Conservation (phyloP, 2,888 invertebrate genomes). For the Ganaspis brasiliensis region DNA sequence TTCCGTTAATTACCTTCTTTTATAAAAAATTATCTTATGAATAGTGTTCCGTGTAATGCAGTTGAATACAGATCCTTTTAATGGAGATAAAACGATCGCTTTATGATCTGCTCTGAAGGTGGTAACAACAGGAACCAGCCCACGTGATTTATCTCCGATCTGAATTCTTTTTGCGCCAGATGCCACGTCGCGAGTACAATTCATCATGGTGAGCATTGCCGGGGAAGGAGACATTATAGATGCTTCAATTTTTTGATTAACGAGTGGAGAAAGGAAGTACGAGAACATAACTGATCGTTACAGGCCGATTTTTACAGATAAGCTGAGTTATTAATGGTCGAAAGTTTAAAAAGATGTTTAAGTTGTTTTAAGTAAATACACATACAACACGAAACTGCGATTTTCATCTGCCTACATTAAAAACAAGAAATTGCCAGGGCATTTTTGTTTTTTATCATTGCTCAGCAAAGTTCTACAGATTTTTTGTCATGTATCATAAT, state of each 20-base stretch:
- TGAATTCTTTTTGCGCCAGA: constrained; percentile 46
- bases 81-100: constrained; percentile 30
- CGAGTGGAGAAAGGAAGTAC: constrained; percentile 22
- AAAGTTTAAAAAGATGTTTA: constrained; percentile 21
- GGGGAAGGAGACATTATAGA: constrained; percentile 36
- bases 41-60: constrained; percentile 18
- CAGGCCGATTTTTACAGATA: constrained; percentile 30
- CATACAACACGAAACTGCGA: not conserved
- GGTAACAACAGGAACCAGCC: constrained; percentile 50
- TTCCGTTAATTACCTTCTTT: not conserved
- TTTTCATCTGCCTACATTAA: not conserved
- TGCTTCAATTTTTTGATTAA: constrained; percentile 43
- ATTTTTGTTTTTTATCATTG: not conserved
- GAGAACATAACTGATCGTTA: constrained; percentile 33
- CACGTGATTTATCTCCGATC: constrained; percentile 50
- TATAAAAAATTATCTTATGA: constrained; percentile 19
- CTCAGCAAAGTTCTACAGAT: not conserved
- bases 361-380: constrained; percentile 9
- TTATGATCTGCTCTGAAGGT: constrained; percentile 48
- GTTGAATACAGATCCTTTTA: constrained; percentile 17
- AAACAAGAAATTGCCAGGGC: not conserved
- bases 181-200: constrained; percentile 47
- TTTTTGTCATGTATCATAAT: too few species aligned
- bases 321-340: constrained; percentile 28
- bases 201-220: constrained; percentile 49